These are phyloP conservation scores for Caenorhabditis uteleia DNA, from an alignment of 2,888 invertebrate genomes.

Conservation along the genomic window DNA sequence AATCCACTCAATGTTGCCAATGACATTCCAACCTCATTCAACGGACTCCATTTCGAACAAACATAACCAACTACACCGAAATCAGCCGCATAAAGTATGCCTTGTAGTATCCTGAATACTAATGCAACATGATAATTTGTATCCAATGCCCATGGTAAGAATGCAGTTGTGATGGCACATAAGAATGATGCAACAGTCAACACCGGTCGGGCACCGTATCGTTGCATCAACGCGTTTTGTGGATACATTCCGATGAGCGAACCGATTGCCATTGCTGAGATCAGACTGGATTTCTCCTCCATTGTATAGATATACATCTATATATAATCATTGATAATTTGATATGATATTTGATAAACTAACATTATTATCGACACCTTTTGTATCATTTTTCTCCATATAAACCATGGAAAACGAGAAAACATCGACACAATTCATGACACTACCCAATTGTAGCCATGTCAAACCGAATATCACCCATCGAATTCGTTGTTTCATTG, in stretches of 20 bases:
- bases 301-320: conserved; percentile 41
- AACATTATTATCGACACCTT: conserved; percentile 14
- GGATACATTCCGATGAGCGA: conserved; percentile 50
- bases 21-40: conserved; percentile 35
- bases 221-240: conserved; percentile 37
- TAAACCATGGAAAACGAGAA: conserved; percentile 50
- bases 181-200: conserved; percentile 32
- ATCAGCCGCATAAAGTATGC: conserved; percentile 44
- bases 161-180: conserved; percentile 32
- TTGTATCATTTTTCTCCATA: conserved; percentile 41
- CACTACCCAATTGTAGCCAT: conserved; percentile 37
- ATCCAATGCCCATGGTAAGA: conserved; percentile 43
- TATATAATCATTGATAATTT: background rate
- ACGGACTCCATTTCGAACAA: conserved; percentile 38
- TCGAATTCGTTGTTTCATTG: conserved; percentile 27
- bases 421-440: conserved; percentile 48
- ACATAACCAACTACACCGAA: conserved; percentile 47
- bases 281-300: conserved; percentile 43
- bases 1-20: conserved; percentile 39
- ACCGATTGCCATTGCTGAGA: conserved; percentile 47
- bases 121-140: conserved; percentile 33
- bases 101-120: conserved; percentile 38
- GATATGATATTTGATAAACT: conserved; percentile 4
- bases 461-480: conserved; percentile 24
- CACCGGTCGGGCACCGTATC: conserved; percentile 29